These are phyloP conservation scores for Steinernema hermaphroditum DNA, from an alignment of 2,888 invertebrate species.

Conservation along the genomic window DNA sequence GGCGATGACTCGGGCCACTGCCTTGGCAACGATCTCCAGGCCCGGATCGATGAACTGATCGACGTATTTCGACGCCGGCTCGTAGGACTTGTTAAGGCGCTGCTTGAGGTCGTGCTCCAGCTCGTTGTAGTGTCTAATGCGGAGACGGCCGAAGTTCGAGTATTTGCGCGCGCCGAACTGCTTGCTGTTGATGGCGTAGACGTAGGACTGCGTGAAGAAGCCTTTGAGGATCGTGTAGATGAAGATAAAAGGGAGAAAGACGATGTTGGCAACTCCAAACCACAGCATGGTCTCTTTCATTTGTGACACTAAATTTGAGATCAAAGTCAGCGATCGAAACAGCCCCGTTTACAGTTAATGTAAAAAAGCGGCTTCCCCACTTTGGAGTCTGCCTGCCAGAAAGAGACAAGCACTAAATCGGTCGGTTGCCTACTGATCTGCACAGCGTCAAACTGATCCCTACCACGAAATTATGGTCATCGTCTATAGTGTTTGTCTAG, in stretches of 20 bases:
- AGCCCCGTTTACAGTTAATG: no score
- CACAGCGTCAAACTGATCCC: no score
- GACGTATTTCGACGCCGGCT: conserved; percentile 83
- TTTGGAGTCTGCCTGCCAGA: no score
- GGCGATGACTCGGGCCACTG: conserved; percentile 84
- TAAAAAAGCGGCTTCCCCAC: no score
- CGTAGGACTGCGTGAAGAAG: conserved; percentile 86
- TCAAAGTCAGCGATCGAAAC: no score
- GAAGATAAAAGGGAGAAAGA: conserved; percentile 84
- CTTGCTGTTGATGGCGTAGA: conserved; percentile 69
- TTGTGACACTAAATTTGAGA: conserved; percentile 40
- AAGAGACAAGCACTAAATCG: no score
- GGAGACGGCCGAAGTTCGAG: conserved; percentile 62
- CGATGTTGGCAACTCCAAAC: conserved; percentile 81
- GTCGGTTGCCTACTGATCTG: no score
- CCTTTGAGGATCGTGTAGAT: conserved; percentile 91
- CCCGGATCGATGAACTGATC: conserved; percentile 76
- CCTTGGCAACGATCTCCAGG: conserved; percentile 69
- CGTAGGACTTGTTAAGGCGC: conserved; percentile 84
- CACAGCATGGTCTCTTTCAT: conserved; percentile 67
- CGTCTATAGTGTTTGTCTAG: no score
- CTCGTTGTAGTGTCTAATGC: conserved; percentile 94
- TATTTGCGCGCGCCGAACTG: conserved; percentile 66
- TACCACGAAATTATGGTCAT: no score
- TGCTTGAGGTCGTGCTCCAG: conserved; percentile 93